A percentile compares a stretch with the other conserved stretches of the same genome.
Evolutionary conservation across 2,888 invertebrate species (phyloP).

Genomic region (Melanophora roralis): DNA sequence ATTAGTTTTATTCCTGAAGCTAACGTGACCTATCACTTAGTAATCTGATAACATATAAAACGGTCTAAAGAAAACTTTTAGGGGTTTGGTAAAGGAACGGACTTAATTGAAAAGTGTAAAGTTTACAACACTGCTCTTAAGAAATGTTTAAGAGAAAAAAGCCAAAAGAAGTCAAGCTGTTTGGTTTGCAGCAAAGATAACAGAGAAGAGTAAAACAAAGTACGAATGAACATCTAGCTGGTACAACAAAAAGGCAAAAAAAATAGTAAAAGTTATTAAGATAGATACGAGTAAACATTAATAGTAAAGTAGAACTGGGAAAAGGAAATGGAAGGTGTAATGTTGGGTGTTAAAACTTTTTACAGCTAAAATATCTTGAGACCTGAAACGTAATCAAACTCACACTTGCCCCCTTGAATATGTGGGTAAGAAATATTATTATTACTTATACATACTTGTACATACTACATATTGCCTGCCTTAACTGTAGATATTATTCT

Average conservation of each 20-base stretch:
- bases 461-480: not conserved
- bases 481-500: constrained; percentile 61
- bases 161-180: constrained; percentile 27
- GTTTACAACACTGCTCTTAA: no score
- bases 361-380: constrained; percentile 50
- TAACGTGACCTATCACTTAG: no score
- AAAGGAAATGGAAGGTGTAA: constrained; percentile 48
- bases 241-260: constrained; percentile 35
- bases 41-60: no score
- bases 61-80: no score
- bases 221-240: constrained; percentile 62
- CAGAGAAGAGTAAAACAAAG: constrained; percentile 24
- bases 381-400: not conserved
- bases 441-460: constrained; percentile 69
- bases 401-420: not conserved
- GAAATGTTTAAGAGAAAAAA: constrained; percentile 45
- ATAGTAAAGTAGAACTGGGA: constrained; percentile 21
- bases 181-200: constrained; percentile 25
- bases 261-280: not conserved
- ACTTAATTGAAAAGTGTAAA: no score
- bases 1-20: no score
- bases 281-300: constrained; percentile 4
- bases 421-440: constrained; percentile 60
- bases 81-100: no score
- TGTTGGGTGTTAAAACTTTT: constrained; percentile 47